Percentiles rank a stretch among this genome's conserved stretches.
phyloP scores from a whole-genome alignment of 2,113 vertebrate species.

The Podarcis muralis region DNA sequence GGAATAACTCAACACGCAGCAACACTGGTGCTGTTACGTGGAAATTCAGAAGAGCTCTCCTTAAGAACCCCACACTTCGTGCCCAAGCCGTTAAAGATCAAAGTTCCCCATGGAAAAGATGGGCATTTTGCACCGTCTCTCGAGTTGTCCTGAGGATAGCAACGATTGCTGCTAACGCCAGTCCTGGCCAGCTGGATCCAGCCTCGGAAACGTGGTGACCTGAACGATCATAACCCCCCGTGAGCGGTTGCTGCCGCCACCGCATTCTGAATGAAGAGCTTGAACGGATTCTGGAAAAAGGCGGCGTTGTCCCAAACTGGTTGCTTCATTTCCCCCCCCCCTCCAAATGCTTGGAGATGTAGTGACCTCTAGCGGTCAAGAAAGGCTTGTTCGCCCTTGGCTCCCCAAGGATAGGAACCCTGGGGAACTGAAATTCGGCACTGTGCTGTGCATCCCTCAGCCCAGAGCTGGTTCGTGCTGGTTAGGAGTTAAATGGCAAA shows the following conservation, averaged over 20 bases:
- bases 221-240: not conserved
- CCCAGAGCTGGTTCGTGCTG: not conserved
- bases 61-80: not conserved
- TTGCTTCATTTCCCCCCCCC: no score
- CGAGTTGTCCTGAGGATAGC: not conserved
- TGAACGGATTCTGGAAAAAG: not conserved
- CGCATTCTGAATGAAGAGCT: not conserved
- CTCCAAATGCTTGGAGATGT: not conserved
- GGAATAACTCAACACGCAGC: no score
- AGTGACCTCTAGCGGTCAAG: slow-evolving; percentile 68
- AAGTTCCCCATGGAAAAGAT: not conserved
- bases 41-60: no score
- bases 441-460: not conserved
- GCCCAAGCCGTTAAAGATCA: not conserved
- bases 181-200: not conserved
- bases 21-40: no score
- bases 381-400: not conserved
- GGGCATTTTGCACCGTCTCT: not conserved
- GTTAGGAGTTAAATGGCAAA: not conserved
- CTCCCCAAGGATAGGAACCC: not conserved
- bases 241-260: not conserved
- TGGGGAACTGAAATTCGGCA: not conserved
- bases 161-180: no score
- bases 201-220: not conserved
- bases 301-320: not conserved